Conservation (phyloP, 2,888 invertebrate species). For the Chrysolina oricalcia region DNA sequence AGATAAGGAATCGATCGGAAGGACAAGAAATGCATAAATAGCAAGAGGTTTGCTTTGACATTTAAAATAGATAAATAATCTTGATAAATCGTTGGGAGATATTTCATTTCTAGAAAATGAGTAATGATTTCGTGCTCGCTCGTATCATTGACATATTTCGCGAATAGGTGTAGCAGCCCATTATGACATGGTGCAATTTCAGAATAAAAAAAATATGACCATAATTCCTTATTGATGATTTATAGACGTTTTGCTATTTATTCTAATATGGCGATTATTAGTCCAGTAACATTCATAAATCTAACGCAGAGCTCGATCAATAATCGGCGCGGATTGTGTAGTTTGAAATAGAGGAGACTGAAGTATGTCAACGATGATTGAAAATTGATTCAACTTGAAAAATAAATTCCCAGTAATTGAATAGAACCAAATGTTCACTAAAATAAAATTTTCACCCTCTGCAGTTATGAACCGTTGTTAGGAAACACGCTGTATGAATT, state of each 20-base stretch:
- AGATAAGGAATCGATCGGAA: slow-evolving; percentile 19
- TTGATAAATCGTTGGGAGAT: slow-evolving; percentile 14
- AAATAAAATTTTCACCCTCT: no score
- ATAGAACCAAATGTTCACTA: no score
- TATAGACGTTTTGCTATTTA: neutral
- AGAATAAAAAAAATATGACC: slow-evolving; percentile 1
- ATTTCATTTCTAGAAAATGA: slow-evolving; percentile 25
- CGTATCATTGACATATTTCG: slow-evolving; percentile 30
- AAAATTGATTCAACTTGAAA: no score
- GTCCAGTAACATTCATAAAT: neutral
- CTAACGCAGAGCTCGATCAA: neutral
- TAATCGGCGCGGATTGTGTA: no score
- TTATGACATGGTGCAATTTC: slow-evolving; percentile 15
- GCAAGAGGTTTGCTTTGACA: slow-evolving; percentile 13
- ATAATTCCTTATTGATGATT: slow-evolving; percentile 2
- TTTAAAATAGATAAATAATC: slow-evolving; percentile 9
- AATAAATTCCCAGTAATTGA: no score
- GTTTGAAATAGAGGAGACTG: no score
- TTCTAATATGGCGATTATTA: neutral
- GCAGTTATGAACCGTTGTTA: no score
- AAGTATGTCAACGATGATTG: no score
- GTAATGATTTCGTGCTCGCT: slow-evolving; percentile 3
- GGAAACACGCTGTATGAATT: no score
- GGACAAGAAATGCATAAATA: slow-evolving; percentile 18
- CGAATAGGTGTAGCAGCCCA: slow-evolving; percentile 15